phyloP scores from a whole-genome alignment of 1,140 invertebrate genomes.

The Lethrus apterus region DNA sequence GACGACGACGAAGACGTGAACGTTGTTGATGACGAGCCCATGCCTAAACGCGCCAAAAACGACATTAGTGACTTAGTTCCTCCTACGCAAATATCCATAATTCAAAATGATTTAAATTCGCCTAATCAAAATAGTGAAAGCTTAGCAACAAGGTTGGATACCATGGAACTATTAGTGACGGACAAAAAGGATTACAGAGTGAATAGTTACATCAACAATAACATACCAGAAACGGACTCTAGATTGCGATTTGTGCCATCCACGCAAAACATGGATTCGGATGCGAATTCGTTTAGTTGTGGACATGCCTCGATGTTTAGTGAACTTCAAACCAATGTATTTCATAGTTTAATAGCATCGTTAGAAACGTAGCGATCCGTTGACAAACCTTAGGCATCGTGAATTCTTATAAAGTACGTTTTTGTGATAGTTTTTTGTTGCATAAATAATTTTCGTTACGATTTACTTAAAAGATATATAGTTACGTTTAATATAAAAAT shows the following conservation, averaged over 20 bases:
- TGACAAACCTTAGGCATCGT: not conserved
- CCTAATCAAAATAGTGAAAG: too few relatives aligned
- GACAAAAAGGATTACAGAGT: slow-evolving; percentile 21
- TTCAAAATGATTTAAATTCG: too few relatives aligned
- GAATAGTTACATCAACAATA: slow-evolving; percentile 31
- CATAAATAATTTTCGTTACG: too few relatives aligned
- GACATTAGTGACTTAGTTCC: slow-evolving; percentile 9
- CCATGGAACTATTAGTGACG: not conserved
- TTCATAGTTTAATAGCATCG: slow-evolving; percentile 51
- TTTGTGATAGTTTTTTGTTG: slow-evolving; percentile 14
- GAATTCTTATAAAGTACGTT: not conserved
- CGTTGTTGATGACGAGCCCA: slow-evolving; percentile 39
- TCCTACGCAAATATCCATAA: too few relatives aligned
- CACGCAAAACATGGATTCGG: slow-evolving; percentile 25
- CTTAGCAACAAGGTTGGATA: not conserved
- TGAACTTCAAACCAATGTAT: slow-evolving; percentile 52
- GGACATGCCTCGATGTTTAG: slow-evolving; percentile 52
- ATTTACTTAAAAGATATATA: too few relatives aligned
- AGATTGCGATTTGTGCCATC: slow-evolving; percentile 21
- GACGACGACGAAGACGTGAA: slow-evolving; percentile 49
- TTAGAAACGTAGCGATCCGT: slow-evolving; percentile 46
- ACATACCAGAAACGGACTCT: slow-evolving; percentile 24
- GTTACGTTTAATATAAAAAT: too few relatives aligned
- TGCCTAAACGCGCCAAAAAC: slow-evolving; percentile 32
- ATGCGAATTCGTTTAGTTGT: slow-evolving; percentile 43